Conservation (phyloP, 2,888 invertebrate genomes). For the Drosophila ustulata region DNA sequence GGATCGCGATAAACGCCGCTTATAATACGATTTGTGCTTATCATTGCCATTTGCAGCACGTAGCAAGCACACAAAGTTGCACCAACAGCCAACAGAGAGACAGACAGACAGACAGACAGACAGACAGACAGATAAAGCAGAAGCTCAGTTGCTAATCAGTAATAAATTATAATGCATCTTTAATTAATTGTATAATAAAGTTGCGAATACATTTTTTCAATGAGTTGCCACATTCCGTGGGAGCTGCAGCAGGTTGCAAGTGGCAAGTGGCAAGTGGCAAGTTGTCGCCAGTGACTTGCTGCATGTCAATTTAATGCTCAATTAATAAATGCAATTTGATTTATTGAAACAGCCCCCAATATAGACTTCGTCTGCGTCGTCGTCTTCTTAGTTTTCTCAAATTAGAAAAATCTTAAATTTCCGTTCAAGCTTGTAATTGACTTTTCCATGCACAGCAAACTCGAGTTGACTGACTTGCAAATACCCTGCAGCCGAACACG, state of each 20-base stretch:
- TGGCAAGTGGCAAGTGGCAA: background rate
- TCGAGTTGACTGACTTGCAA: background rate
- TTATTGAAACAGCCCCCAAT: constrained; percentile 59
- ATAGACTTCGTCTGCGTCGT: constrained; percentile 17
- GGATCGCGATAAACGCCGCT: constrained; percentile 13
- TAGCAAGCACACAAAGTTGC: constrained; percentile 18
- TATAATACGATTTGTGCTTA: constrained; percentile 28
- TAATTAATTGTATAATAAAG: constrained; percentile 56
- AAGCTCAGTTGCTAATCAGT: constrained; percentile 36
- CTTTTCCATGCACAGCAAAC: constrained; percentile 56
- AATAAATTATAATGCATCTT: constrained; percentile 60
- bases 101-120: constrained; percentile 2
- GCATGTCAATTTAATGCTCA: constrained; percentile 71
- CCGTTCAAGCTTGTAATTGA: constrained; percentile 85
- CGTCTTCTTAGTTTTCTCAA: constrained; percentile 46
- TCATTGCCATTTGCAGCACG: constrained; percentile 27
- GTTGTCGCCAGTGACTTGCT: background rate
- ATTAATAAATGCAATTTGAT: constrained; percentile 75
- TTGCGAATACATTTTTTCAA: constrained; percentile 5
- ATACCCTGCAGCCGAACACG: constrained; percentile 29
- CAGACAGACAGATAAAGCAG: constrained; percentile 18
- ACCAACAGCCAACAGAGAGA: constrained; percentile 10
- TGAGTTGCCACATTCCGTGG: constrained; percentile 58
- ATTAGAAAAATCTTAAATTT: constrained; percentile 84
- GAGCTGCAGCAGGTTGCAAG: constrained; percentile 37